phyloP scores from a whole-genome alignment of 2,113 vertebrate genomes.

The Podarcis muralis region DNA sequence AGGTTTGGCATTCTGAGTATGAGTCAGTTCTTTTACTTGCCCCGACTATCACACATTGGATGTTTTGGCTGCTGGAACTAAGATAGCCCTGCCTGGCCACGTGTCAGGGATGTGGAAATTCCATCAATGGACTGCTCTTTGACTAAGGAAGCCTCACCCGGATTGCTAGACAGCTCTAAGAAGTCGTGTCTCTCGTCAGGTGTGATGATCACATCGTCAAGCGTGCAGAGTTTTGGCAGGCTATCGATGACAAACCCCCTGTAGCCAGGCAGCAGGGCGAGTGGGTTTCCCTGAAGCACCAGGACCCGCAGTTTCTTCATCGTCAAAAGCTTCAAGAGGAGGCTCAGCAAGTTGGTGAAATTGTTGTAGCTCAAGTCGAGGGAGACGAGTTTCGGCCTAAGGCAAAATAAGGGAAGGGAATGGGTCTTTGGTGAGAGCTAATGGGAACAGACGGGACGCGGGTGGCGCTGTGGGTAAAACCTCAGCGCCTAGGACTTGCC shows the following conservation, averaged over 20 bases:
- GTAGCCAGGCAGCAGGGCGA: conserved; percentile 80
- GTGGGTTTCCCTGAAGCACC: conserved; percentile 85
- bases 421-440: neutral
- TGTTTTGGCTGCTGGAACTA: neutral
- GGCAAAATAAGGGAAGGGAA: neutral
- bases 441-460: too few relatives aligned
- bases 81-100: neutral
- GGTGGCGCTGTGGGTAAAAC: too few relatives aligned
- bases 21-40: too few relatives aligned
- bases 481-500: too few relatives aligned
- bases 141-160: conserved; percentile 65
- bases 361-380: conserved; percentile 88
- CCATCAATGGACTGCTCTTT: too few relatives aligned
- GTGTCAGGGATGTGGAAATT: neutral
- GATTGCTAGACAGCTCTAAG: conserved; percentile 67
- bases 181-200: conserved; percentile 75
- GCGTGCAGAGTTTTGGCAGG: conserved; percentile 74
- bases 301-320: conserved; percentile 78
- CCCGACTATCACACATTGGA: too few relatives aligned
- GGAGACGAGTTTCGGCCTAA: conserved; percentile 86
- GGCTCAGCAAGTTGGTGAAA: conserved; percentile 73
- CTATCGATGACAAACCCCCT: conserved; percentile 83
- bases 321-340: conserved; percentile 69
- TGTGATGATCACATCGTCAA: conserved; percentile 77
- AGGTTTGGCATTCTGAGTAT: too few relatives aligned